A percentile compares a stretch with the other conserved stretches of the same genome.
Evolutionary conservation across 2,888 invertebrate species (phyloP).

Genomic region (Sarcophaga rosellei): DNA sequence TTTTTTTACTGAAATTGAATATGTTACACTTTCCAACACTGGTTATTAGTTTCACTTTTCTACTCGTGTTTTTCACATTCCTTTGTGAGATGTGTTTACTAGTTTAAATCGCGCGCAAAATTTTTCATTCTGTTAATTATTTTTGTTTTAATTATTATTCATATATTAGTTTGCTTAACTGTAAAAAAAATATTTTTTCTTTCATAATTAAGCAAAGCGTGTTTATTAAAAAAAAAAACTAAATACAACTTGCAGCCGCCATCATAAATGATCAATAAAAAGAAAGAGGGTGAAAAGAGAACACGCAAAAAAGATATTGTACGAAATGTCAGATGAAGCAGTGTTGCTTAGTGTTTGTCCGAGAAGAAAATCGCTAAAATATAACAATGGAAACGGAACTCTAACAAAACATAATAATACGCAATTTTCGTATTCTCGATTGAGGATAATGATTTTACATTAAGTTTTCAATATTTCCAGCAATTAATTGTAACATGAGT

Average conservation of each 20-base stretch:
- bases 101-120: constrained; percentile 42
- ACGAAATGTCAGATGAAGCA: constrained; percentile 25
- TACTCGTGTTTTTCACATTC: not conserved
- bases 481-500: too few relatives aligned
- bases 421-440: too few relatives aligned
- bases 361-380: too few relatives aligned
- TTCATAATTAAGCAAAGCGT: constrained; percentile 26
- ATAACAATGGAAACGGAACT: too few relatives aligned
- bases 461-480: too few relatives aligned
- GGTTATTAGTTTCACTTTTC: not conserved
- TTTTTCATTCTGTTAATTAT: constrained; percentile 8
- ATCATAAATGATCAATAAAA: constrained; percentile 42
- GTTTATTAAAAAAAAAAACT: not conserved
- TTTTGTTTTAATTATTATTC: not conserved
- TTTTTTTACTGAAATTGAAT: not conserved
- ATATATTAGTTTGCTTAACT: too few relatives aligned
- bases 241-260: constrained; percentile 35
- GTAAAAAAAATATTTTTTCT: too few relatives aligned
- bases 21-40: constrained; percentile 12
- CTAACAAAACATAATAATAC: too few relatives aligned
- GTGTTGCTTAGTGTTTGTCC: too few relatives aligned
- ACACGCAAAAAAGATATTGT: constrained; percentile 28
- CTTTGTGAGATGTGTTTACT: constrained; percentile 1
- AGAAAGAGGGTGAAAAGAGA: constrained; percentile 43
- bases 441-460: too few relatives aligned